Base-by-base conservation (phyloP, 1,140 invertebrate species). In the Ylistrum balloti region DNA sequence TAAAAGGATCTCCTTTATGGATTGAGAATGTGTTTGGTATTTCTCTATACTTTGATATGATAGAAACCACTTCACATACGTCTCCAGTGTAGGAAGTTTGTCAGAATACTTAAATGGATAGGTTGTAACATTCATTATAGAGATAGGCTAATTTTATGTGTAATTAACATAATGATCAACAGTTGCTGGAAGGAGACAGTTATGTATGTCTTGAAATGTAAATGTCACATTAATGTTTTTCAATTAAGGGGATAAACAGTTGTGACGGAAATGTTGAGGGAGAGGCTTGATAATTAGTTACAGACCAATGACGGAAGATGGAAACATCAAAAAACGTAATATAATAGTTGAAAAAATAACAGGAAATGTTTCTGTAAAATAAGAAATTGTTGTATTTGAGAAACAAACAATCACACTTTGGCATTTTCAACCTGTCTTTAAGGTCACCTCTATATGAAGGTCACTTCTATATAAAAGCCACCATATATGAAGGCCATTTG, bases 1-100 rank as follows among this genome's bases (percentile, higher is more conserved):
- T 74, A 74, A 28, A 74, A n/a, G n/a, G 56, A 74, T 74, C 56
- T 74, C 56, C 56, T 74, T 74, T 74, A 74, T 74, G 56, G 22
- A n/a, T n/a, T 17, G 22, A n/a, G 11, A 74, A 28, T 28, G 15
- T 74, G 56, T 74, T 28, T 74, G n/a, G 56, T 28, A 28, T 74
- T n/a, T 28, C 56, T 28, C 20, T n/a, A 11, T 74, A 74, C 56
- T 74, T 74, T 74, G 56, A 74, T 74, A 74, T 28, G 56, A 74
- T 28, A 28, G 56, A 28, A 74, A 74, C n/a, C 22, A 28, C 56
- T 74, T 74, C 20, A 74, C n/a, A 74, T 74, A 1, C 15, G 56
- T 28, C 41, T 74, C 56, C n/a, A 5, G 7, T 1, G n/a, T 28
- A 74, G 5, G 35, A 38, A n/a, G 56, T 3, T 74, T 74, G 56